Evolutionary conservation across 2,797 vertebrate species (phyloP).

Genomic region (Mastacembelus armatus): DNA sequence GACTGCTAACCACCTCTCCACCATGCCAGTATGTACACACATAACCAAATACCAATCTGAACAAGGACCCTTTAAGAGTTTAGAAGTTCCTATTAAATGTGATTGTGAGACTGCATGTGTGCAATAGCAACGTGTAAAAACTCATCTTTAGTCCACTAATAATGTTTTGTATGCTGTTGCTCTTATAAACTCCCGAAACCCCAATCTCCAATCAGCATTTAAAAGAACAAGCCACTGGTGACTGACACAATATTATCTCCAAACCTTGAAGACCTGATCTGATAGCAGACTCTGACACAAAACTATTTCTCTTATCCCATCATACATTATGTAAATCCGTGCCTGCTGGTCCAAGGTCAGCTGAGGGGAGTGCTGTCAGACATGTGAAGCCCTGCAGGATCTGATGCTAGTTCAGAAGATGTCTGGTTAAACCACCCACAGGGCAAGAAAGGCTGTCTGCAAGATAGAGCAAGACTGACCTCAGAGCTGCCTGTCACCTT

Average conservation of each 20-base stretch:
- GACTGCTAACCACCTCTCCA: too few species aligned
- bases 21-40: too few species aligned
- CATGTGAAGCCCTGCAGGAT: slow-evolving; percentile 52
- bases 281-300: slow-evolving; percentile 48
- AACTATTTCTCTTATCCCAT: slow-evolving; percentile 44
- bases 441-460: slow-evolving; percentile 61
- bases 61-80: too few species aligned
- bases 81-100: neutral
- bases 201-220: slow-evolving; percentile 39
- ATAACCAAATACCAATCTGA: neutral
- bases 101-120: neutral
- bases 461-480: slow-evolving; percentile 66
- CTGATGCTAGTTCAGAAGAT: slow-evolving; percentile 66
- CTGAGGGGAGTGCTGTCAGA: slow-evolving; percentile 44
- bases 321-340: slow-evolving; percentile 67
- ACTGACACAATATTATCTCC: slow-evolving; percentile 54
- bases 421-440: slow-evolving; percentile 66
- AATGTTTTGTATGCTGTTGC: slow-evolving; percentile 35
- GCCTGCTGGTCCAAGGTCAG: slow-evolving; percentile 56
- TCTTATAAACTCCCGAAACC: slow-evolving; percentile 9
- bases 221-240: slow-evolving; percentile 48
- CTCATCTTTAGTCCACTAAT: slow-evolving; percentile 24
- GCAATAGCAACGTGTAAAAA: slow-evolving; percentile 17
- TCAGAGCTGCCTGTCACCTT: slow-evolving; percentile 68
- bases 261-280: slow-evolving; percentile 48